These are phyloP conservation scores for Microctenopoma lineatum DNA, from an alignment of 2,797 vertebrate genomes.

Conservation along the genomic window DNA sequence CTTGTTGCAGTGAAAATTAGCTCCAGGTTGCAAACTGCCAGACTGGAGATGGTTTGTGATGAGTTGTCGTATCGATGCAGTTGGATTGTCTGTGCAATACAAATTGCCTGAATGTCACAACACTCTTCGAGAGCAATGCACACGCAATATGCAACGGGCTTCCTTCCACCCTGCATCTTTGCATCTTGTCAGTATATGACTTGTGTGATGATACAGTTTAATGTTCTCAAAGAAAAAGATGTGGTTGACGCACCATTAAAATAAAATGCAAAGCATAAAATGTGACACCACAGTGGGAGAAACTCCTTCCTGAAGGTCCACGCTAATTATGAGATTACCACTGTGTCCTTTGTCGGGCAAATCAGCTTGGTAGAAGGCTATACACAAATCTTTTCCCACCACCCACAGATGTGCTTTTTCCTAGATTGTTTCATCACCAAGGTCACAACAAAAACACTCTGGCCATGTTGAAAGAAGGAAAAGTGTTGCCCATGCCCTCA, in stretches of 20 bases:
- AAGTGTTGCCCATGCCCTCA: conserved; percentile 11
- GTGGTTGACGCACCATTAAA: conserved; percentile 40
- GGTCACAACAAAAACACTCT: conserved; percentile 30
- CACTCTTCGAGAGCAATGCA: conserved; percentile 22
- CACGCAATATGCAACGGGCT: conserved; percentile 1
- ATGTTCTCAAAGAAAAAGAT: conserved; percentile 16
- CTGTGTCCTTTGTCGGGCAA: conserved; percentile 28
- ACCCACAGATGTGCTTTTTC: background rate
- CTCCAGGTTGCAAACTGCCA: conserved; percentile 24
- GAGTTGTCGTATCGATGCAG: conserved; percentile 1
- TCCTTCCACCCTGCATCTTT: conserved; percentile 24
- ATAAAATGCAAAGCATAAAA: conserved; percentile 14
- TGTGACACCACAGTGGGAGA: conserved; percentile 25
- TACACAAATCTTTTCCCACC: conserved; percentile 9
- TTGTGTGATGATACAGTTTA: conserved; percentile 20
- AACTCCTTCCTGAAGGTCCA: conserved; percentile 34
- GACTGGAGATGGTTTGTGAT: conserved; percentile 15
- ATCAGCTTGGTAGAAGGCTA: conserved; percentile 30
- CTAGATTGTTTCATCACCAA: conserved; percentile 24
- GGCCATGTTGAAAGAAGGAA: conserved; percentile 11
- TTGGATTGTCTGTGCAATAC: conserved; percentile 4
- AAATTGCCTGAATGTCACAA: background rate
- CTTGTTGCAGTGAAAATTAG: conserved; percentile 40
- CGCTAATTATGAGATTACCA: conserved; percentile 56
- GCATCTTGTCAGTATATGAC: background rate